Evolutionary conservation across 2,113 vertebrate species (phyloP).

Genomic region (Oryzias melastigma): DNA sequence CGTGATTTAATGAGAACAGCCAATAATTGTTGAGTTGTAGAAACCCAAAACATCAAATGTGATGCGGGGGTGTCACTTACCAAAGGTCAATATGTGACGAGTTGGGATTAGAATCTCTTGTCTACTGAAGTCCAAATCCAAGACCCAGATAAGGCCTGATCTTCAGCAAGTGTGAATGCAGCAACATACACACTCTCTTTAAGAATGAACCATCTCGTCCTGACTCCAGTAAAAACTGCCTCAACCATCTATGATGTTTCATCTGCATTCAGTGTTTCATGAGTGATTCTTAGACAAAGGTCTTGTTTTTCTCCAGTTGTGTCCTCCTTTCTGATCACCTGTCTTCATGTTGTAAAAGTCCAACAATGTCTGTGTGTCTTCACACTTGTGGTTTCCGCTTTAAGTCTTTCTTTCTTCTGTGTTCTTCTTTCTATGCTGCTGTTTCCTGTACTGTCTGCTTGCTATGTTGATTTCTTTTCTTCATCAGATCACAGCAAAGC

Average conservation of each 20-base stretch:
- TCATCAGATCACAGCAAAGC: slow-evolving; percentile 80
- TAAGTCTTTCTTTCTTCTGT: slow-evolving; percentile 27
- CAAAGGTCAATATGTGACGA: no score
- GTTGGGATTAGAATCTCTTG: no score
- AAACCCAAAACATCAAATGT: no score
- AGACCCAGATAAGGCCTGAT: no score
- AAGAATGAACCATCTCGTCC: no score
- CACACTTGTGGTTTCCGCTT: slow-evolving; percentile 24
- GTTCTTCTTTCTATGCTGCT: slow-evolving; percentile 33
- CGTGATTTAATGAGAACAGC: no score
- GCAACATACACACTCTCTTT: neutral
- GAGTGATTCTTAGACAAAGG: slow-evolving; percentile 11
- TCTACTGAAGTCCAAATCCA: no score
- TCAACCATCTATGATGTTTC: neutral
- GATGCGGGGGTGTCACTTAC: no score
- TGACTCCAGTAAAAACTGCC: no score
- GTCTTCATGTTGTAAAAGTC: slow-evolving; percentile 17
- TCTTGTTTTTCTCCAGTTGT: slow-evolving; percentile 11
- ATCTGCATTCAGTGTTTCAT: neutral
- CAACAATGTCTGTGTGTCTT: slow-evolving; percentile 18
- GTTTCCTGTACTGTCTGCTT: slow-evolving; percentile 38
- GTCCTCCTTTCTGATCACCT: slow-evolving; percentile 24
- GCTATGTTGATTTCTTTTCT: slow-evolving; percentile 64
- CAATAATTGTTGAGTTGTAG: no score
- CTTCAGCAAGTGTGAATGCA: neutral